Conservation (phyloP, 2,113 vertebrate genomes). For the Prionailurus bengalensis region DNA sequence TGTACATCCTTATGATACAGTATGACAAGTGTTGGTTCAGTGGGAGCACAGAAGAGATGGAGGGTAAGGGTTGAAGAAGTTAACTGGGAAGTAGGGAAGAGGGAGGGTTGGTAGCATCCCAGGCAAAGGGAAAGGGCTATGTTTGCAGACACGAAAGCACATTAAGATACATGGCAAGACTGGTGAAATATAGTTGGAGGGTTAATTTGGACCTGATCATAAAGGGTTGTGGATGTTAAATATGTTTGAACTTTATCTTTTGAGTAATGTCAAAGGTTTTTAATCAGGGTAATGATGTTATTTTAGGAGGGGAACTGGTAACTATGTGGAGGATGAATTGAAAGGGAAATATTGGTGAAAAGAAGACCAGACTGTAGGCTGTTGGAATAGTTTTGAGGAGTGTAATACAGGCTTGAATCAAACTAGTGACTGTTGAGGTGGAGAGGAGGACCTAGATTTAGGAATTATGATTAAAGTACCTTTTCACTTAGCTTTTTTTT, state of each 20-base stretch:
- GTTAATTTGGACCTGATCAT: not conserved
- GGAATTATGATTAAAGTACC: not conserved
- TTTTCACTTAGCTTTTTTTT: not conserved
- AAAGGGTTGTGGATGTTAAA: not conserved
- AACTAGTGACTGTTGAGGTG: not conserved
- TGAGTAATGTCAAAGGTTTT: conserved; percentile 16
- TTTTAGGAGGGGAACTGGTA: conserved; percentile 41
- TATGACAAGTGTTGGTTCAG: not conserved
- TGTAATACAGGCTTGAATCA: not conserved
- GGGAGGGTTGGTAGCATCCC: not conserved
- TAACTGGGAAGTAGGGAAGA: not conserved
- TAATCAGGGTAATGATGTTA: not conserved
- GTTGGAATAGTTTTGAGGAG: not conserved
- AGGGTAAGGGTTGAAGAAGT: not conserved
- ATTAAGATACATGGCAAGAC: not conserved
- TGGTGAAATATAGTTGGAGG: not conserved
- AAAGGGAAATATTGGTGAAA: not conserved
- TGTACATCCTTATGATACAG: not conserved
- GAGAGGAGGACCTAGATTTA: not conserved
- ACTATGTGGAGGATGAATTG: not conserved
- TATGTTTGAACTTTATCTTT: conserved; percentile 22
- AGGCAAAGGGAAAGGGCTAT: not conserved
- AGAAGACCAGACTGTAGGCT: not conserved
- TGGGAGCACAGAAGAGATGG: not conserved
- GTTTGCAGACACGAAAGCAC: not conserved